These are phyloP conservation scores for Gambusia affinis DNA, from an alignment of 2,113 vertebrate species.

Conservation along the genomic window DNA sequence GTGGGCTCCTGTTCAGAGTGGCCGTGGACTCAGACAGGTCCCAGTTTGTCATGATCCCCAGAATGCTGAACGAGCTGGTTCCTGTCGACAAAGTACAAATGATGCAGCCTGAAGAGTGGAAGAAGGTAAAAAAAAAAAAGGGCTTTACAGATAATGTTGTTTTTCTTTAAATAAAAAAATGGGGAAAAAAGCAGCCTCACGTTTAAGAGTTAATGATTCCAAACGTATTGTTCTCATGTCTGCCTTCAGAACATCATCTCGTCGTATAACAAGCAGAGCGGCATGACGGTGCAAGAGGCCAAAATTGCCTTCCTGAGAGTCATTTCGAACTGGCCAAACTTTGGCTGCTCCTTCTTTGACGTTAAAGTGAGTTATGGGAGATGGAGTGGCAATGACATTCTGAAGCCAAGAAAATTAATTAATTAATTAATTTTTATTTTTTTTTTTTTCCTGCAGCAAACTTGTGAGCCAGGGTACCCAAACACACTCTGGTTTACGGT, in stretches of 20 bases:
- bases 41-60: slow-evolving; percentile 84
- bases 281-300: slow-evolving; percentile 86
- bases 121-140: slow-evolving; percentile 81
- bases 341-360: slow-evolving; percentile 93
- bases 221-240: background rate
- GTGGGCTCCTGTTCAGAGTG: slow-evolving; percentile 87
- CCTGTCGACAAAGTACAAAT: slow-evolving; percentile 84
- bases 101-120: slow-evolving; percentile 89
- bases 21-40: slow-evolving; percentile 80
- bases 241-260: slow-evolving; percentile 79
- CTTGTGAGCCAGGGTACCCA: slow-evolving; percentile 86
- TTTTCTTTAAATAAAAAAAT: background rate
- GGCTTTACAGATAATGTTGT: background rate
- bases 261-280: slow-evolving; percentile 82
- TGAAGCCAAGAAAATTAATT: background rate
- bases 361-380: slow-evolving; percentile 84
- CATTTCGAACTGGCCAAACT: slow-evolving; percentile 88
- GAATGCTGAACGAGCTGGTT: slow-evolving; percentile 86
- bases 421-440: too few relatives aligned
- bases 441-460: slow-evolving; percentile 83
- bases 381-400: background rate
- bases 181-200: background rate
- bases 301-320: slow-evolving; percentile 87
- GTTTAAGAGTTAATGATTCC: background rate
- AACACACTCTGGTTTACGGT: slow-evolving; percentile 84